Percentiles rank a stretch among this genome's conserved stretches.
Evolutionary conservation across 2,888 invertebrate genomes (phyloP).

Genomic region (Coenonympha glycerion): DNA sequence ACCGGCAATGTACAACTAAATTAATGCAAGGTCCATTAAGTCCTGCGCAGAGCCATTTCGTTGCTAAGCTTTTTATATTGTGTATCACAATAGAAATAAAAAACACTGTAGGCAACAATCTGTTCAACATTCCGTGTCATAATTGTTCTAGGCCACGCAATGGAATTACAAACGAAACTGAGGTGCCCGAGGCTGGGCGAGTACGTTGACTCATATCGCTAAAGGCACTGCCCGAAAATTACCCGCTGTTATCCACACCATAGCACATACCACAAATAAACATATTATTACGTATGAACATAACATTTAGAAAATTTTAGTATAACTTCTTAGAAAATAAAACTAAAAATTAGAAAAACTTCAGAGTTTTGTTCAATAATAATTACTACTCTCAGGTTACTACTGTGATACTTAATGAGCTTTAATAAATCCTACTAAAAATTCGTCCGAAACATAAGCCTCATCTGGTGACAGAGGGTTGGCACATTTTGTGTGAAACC

Average conservation of each 20-base stretch:
- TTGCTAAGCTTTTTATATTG: constrained; percentile 15
- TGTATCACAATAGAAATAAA: constrained; percentile 23
- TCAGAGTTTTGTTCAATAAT: no score
- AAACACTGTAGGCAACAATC: constrained; percentile 31
- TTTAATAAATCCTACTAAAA: no score
- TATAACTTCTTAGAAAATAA: no score
- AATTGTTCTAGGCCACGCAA: constrained; percentile 43
- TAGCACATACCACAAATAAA: not conserved
- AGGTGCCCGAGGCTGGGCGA: constrained; percentile 30
- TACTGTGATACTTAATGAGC: no score
- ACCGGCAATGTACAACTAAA: constrained; percentile 12
- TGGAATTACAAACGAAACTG: constrained; percentile 37
- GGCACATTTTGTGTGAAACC: no score
- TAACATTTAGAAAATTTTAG: not conserved
- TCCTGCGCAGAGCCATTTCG: constrained; percentile 15
- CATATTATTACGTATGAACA: not conserved
- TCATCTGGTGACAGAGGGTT: no score
- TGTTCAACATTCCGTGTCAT: constrained; percentile 37
- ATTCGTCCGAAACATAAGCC: no score
- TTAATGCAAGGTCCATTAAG: constrained; percentile 12
- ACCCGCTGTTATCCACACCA: constrained; percentile 15
- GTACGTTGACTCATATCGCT: constrained; percentile 41
- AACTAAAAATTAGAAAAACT: no score
- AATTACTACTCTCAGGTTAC: no score
- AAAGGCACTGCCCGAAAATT: constrained; percentile 29